Evolutionary conservation across 30 jellyfish, hydroid and myxozoan genomes (phyloP).

Genomic region (Hydra vulgaris): DNA sequence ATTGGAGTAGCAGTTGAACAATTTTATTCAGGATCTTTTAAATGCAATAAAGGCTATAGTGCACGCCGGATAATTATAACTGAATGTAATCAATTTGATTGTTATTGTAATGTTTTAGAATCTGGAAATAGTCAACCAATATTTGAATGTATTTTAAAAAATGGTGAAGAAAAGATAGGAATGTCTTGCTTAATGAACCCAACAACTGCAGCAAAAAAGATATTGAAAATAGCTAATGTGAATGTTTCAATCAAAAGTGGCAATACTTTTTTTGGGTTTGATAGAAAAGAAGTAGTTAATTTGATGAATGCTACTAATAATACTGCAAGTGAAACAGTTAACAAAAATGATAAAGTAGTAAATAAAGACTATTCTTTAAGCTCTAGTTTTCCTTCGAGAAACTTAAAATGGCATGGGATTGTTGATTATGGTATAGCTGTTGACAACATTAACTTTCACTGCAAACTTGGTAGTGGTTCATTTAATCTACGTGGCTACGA

Average conservation of each 20-base stretch:
- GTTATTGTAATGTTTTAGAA: neutral
- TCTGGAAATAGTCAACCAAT: neutral
- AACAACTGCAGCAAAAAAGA: slow-evolving; percentile 3
- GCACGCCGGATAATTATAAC: neutral
- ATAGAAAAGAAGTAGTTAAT: neutral
- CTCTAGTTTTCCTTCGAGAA: neutral
- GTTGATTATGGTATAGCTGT: neutral
- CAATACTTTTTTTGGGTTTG: neutral
- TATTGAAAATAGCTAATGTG: neutral
- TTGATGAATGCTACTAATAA: neutral
- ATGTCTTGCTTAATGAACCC: neutral
- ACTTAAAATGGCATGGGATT: neutral
- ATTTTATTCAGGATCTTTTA: neutral
- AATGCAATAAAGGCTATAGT: neutral
- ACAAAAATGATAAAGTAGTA: neutral
- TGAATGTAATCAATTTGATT: neutral
- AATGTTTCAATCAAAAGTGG: slow-evolving; percentile 3
- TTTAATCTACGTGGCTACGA: slow-evolving; percentile 8
- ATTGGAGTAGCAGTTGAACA: neutral
- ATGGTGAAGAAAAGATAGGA: neutral
- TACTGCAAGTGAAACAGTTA: neutral
- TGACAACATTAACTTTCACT: neutral
- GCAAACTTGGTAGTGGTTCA: neutral
- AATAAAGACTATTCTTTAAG: neutral
- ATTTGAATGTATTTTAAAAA: neutral